Base-by-base conservation (phyloP, 2,113 vertebrate species). In the Tachycineta bicolor region DNA sequence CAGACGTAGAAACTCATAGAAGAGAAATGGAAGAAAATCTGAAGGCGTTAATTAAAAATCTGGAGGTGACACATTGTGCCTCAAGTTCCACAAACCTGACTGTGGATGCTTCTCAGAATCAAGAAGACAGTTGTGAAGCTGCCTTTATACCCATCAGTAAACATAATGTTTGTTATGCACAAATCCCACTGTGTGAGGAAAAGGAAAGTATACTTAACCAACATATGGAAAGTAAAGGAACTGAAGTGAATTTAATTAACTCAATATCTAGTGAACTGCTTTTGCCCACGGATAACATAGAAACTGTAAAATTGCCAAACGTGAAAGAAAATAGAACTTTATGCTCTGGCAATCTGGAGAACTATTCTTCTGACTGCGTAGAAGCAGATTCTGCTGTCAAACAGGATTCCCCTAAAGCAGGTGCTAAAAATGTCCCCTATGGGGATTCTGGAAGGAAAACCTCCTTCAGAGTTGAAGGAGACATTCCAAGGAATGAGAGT, bases 401-500 rank as follows among this genome's bases (percentile, higher is more conserved):
- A 31, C 97, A 88, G 83, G 89, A 60, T 81, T 96, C 87, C 21
- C 52, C 65, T 79, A 79, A 87, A 90, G 59, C 46, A 46, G 64
- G 52, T 56, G 87, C 93, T 94, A 91, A 96, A 82, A 46, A 82
- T 95, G 83, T 98, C 97, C 97, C 97, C 97, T 94, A 67, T 97
- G 97, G 97, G 97, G 97, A 97, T 71, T 82, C 89, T 53, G 9
- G 41, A 50, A 86, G 94, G 50, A 97, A 97, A 85, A 95, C 73
- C 28, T 23, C 88, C 53, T 96, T 97, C 85, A 97, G 98, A 93
- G 65, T 50, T 17, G 97, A 97, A 94, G 97, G 97, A 63, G 98
- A 98, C 89, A 98, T 99, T 96, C 98, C 97, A 89, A 97, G 98
- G 70, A 99, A 98, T 0, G 98, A 98, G 87, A 98, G 98, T 91